Base-by-base conservation (phyloP, 2,888 invertebrate species). In the Hesperia comma region DNA sequence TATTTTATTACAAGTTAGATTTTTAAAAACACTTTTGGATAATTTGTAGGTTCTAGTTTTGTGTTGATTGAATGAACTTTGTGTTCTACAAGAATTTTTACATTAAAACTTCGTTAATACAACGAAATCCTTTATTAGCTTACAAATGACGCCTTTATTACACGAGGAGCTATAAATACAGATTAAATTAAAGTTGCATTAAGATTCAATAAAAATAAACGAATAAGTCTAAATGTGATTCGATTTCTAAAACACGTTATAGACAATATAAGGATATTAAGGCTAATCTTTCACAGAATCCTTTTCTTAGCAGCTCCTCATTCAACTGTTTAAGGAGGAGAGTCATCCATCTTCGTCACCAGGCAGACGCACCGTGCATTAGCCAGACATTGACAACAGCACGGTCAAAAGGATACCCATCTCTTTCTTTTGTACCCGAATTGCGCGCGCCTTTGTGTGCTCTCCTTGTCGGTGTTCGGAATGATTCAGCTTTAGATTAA, bases 261-360 rank as follows among this genome's bases (percentile, higher is more conserved):
- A 57, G 26, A 46, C 43, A 55, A 46, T 33, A 55, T 55, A 63
- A 55, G 55, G 41, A 54, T 61, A 53, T 57, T 63, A 57, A 64
- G 40, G 33, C 64, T 53, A 58, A 51, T 53, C 41, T 15, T 21
- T 19, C 41, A 54, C 53, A 17, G 43, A 19, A 61, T 54, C 60
- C 54, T 61, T 66, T 61, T 67, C 67, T 67, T 67, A 67, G 19
- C 57, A 10, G 80, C 83, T 82, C 64, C 83, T 86, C 86, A 85
- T 86, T 85, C 85, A 84, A 75, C 80, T 80, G 79, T 84, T 86
- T 79, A 66, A 86, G 83, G 84, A 85, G 81, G 75, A 79, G 75
- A 75, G 71, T 75, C 88, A 92, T 91, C 89, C 83, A 87, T 92
- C 92, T 90, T 92, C 90, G 85, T 92, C 92, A 88, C 71, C 70